A percentile compares a stretch with the other conserved stretches of the same genome.
Evolutionary conservation across 2,888 invertebrate species (phyloP).

Genomic region (Polydrusus cervinus): DNA sequence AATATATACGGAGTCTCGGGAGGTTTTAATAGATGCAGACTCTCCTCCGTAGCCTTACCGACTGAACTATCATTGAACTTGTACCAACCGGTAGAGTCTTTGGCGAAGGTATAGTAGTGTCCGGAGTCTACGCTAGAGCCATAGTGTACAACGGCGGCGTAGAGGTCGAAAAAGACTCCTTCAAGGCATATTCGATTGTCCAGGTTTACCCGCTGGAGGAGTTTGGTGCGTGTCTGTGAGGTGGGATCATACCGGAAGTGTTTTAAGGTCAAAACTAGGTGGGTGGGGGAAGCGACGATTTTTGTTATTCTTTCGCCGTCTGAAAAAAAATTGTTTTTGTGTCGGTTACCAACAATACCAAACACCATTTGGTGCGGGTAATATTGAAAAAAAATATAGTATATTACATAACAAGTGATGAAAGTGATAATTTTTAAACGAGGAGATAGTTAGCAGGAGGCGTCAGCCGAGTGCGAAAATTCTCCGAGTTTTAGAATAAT

Average conservation of each 20-base stretch:
- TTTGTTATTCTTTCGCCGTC: conserved; percentile 84
- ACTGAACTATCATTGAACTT: conserved; percentile 89
- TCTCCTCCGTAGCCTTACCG: conserved; percentile 74
- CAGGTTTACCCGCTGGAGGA: conserved; percentile 75
- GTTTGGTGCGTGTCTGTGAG: conserved; percentile 84
- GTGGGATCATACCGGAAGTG: conserved; percentile 83
- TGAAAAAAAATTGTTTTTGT: conserved; percentile 26
- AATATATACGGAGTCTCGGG: conserved; percentile 89
- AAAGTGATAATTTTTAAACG: no score
- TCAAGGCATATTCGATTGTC: conserved; percentile 77
- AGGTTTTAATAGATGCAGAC: conserved; percentile 78
- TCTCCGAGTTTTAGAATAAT: no score
- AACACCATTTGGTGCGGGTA: no score
- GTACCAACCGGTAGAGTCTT: conserved; percentile 82
- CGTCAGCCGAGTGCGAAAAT: no score
- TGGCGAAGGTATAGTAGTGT: conserved; percentile 90
- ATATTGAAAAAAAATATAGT: background rate
- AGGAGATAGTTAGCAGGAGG: no score
- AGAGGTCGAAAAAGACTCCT: conserved; percentile 78
- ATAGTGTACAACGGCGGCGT: conserved; percentile 89
- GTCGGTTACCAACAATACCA: no score
- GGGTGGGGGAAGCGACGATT: conserved; percentile 83
- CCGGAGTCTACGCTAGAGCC: conserved; percentile 89
- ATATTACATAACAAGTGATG: no score
- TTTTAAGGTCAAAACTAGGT: conserved; percentile 86